Evolutionary conservation across 2,797 vertebrate genomes (phyloP).

Genomic region (Trachurus trachurus): DNA sequence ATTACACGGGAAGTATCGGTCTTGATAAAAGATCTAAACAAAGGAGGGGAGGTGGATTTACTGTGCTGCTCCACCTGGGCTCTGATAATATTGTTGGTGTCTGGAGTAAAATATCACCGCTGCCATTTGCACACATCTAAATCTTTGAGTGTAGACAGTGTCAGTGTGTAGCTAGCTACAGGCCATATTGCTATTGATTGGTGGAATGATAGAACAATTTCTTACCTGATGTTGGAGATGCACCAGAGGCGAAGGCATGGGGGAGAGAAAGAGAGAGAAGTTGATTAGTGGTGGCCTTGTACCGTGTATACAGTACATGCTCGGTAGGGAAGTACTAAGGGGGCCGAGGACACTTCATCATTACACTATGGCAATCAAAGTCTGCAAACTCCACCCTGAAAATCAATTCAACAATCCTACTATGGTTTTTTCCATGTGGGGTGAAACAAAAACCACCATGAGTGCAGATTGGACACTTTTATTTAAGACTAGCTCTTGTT

Average conservation of each 20-base stretch:
- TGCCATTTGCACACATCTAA: conserved; percentile 84
- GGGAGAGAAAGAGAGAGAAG: conserved; percentile 75
- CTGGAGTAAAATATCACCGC: conserved; percentile 76
- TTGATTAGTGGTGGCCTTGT: conserved; percentile 81
- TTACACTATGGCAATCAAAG: conserved; percentile 65
- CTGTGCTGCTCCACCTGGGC: conserved; percentile 68
- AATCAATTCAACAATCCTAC: conserved; percentile 64
- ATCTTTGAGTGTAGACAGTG: conserved; percentile 74
- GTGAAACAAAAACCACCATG: conserved; percentile 40
- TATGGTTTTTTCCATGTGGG: conserved; percentile 45
- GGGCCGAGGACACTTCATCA: conserved; percentile 57
- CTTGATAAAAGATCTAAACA: conserved; percentile 84
- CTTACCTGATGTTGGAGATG: conserved; percentile 85
- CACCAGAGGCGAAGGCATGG: conserved; percentile 74
- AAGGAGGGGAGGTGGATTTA: conserved; percentile 76
- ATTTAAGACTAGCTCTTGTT: conserved; percentile 41
- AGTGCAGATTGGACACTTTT: conserved; percentile 50
- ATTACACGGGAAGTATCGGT: conserved; percentile 78
- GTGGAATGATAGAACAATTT: conserved; percentile 83
- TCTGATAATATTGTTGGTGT: conserved; percentile 81
- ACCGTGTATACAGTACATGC: conserved; percentile 68
- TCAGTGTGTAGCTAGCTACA: conserved; percentile 72
- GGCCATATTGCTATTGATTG: conserved; percentile 84
- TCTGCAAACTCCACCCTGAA: conserved; percentile 51
- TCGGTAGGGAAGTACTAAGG: conserved; percentile 61